Evolutionary conservation across 2,797 vertebrate genomes (phyloP).

Genomic region (Xenops minutus): DNA sequence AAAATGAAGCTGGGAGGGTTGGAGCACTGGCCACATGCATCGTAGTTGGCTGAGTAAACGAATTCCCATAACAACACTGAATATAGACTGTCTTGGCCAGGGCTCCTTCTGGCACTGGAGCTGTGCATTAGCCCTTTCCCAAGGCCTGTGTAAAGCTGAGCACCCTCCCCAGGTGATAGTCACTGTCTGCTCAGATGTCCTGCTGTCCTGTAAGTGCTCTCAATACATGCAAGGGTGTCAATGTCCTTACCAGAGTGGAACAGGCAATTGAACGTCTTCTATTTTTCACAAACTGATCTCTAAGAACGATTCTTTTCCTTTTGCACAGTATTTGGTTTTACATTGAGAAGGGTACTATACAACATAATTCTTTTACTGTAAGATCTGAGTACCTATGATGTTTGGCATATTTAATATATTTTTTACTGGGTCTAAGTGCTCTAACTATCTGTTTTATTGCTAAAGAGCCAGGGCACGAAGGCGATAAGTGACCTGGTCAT

Average conservation of each 20-base stretch:
- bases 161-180: background rate
- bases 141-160: background rate
- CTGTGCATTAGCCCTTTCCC: background rate
- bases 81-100: background rate
- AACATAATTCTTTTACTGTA: background rate
- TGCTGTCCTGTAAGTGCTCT: background rate
- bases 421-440: background rate
- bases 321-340: background rate
- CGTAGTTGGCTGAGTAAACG: background rate
- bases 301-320: background rate
- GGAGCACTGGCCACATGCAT: fast-evolving
- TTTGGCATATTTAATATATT: background rate
- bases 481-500: background rate
- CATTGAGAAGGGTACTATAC: background rate
- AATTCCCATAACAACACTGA: background rate
- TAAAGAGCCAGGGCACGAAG: fast-evolving
- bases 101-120: background rate
- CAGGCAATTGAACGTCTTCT: background rate
- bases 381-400: background rate
- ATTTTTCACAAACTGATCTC: background rate
- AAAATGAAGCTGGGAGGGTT: background rate
- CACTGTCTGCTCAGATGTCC: background rate
- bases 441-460: background rate
- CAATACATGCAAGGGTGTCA: fast-evolving
- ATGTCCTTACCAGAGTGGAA: background rate